Base-by-base conservation (phyloP, 1,140 invertebrate species). In the Goniozus legneri region DNA sequence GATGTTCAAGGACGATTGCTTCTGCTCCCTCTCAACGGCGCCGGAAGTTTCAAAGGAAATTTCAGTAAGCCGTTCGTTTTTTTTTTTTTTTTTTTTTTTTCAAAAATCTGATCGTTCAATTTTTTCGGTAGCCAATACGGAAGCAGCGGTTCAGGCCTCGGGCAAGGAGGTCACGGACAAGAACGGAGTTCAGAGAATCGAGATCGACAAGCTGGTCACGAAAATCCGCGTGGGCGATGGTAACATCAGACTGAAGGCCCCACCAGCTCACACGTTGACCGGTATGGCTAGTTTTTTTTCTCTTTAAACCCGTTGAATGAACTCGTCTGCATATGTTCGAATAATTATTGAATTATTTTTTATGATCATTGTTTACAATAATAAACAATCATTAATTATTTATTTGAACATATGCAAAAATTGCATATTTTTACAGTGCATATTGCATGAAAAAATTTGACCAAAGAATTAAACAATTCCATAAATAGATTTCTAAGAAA, bases 1-100 rank as follows among this genome's bases (percentile, higher is more conserved):
- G 84, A 86, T 44, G 81, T 87, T 2, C 76, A 77, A 8, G 85
- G 86, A 38, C 77, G 80, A 30, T 62, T 87, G 2, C 65, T 88
- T 2, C 66, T 85, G 8, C 67, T 87, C 8, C 82, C 85, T 22
- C 74, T 87, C 32, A 80, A 75, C 57, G 85, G 84, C 33, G 78
- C 79, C 66, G 86, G 86, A 32, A 78, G 68, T 37, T 80, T 87
- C 44, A 77, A 71, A 56, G 83, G 84, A 64, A 87, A 87, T 62
- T 84, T 87, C 67, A 85, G 85, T 87, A 71, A 80, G 84, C 81
- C 38, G 38, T 16, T 33, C 1, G 18, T 47, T 32, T 8, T 8
- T 32, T 35, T 30, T 18, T 16, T 31, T 35, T 22, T 8, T 47
- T 22, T 15, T 44, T 41, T 41, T 41, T 24, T 22, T 34, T 18